Conservation (phyloP, 1,140 invertebrate species). For the Papilio xuthus region DNA sequence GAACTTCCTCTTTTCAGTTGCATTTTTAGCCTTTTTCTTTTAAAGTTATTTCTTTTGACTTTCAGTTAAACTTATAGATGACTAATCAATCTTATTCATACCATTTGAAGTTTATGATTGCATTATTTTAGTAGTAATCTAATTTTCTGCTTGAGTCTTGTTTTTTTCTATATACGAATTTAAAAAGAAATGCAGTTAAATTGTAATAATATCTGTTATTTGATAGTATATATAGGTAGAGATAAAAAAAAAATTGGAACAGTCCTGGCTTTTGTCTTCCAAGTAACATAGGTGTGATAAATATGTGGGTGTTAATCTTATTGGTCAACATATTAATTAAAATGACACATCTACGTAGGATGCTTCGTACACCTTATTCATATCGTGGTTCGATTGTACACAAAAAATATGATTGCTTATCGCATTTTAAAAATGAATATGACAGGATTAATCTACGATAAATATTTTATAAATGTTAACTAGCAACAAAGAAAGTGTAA, state of each 20-base stretch:
- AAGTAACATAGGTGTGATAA: background rate
- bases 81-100: background rate
- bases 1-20: background rate
- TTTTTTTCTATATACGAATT: too few species aligned
- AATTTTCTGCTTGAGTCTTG: too few species aligned
- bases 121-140: too few species aligned
- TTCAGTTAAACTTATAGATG: background rate
- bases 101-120: too few species aligned
- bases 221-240: background rate
- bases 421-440: background rate
- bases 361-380: background rate
- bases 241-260: background rate
- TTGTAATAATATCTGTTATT: too few species aligned
- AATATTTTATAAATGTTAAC: background rate
- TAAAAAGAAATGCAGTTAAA: too few species aligned
- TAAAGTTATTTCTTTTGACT: background rate
- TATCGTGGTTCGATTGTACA: background rate
- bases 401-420: slow-evolving; percentile 4
- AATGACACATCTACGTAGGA: slow-evolving; percentile 6
- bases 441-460: background rate
- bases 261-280: background rate
- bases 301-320: slow-evolving; percentile 3
- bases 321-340: slow-evolving; percentile 18
- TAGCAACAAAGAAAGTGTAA: slow-evolving; percentile 12
- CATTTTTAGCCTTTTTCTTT: background rate